These are phyloP conservation scores for Ophiothrix spiculata DNA, from an alignment of 35 echinoderm and acorn worm genomes.

Conservation along the genomic window DNA sequence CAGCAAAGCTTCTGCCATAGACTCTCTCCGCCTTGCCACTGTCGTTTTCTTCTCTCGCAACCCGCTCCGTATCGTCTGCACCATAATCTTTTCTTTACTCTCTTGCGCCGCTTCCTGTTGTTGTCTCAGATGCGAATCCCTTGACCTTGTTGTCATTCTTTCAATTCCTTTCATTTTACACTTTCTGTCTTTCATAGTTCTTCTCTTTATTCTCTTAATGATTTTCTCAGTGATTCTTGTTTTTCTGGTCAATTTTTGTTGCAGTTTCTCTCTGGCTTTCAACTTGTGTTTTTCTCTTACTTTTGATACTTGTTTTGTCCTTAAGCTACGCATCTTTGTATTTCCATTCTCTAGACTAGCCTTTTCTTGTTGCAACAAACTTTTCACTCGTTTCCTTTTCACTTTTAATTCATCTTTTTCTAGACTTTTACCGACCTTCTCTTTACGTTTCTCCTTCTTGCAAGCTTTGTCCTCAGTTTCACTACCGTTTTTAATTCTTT, in stretches of 20 bases:
- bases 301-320: background rate
- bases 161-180: background rate
- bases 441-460: background rate
- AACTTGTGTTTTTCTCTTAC: background rate
- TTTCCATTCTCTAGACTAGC: background rate
- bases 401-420: too few species aligned
- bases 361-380: too few species aligned
- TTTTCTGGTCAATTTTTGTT: background rate
- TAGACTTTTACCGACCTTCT: too few species aligned
- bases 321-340: too few species aligned
- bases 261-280: background rate
- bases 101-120: background rate
- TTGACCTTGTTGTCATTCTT: background rate
- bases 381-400: too few species aligned
- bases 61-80: background rate
- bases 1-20: background rate
- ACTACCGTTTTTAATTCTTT: too few species aligned
- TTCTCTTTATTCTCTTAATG: background rate
- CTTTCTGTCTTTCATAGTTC: background rate
- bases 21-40: background rate
- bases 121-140: too few species aligned
- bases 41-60: background rate
- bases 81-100: background rate
- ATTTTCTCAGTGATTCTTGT: background rate
- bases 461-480: too few species aligned